Conservation (phyloP, 2,888 invertebrate species). For the Elysia crispata region DNA sequence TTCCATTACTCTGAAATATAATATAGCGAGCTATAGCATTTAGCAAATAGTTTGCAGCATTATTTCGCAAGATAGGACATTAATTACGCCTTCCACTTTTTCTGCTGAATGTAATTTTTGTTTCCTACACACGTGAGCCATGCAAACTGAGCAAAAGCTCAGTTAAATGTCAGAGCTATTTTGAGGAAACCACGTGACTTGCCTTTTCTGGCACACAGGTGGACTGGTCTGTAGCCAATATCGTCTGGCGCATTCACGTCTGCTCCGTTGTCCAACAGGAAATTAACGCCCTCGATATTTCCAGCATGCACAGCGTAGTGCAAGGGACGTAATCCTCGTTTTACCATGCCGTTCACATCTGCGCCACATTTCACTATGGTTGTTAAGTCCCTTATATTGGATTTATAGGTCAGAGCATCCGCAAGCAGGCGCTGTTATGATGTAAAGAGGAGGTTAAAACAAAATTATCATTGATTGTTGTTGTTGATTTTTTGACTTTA, state of each 20-base stretch:
- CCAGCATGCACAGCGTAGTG: constrained; percentile 96
- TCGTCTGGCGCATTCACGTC: constrained; percentile 84
- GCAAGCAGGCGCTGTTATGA: constrained; percentile 87
- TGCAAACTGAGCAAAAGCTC: background rate
- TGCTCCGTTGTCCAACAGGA: constrained; percentile 84
- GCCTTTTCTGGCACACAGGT: constrained; percentile 93
- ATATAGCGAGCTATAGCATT: too few relatives aligned
- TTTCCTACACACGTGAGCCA: background rate
- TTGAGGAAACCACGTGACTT: constrained; percentile 69
- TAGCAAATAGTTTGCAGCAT: too few relatives aligned
- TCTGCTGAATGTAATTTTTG: too few relatives aligned
- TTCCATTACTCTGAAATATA: too few relatives aligned
- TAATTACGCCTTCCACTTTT: too few relatives aligned
- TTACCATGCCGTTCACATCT: constrained; percentile 86
- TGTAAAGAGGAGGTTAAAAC: background rate
- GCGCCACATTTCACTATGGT: constrained; percentile 89
- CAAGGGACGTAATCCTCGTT: constrained; percentile 90
- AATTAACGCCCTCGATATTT: constrained; percentile 85
- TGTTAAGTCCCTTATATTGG: constrained; percentile 90
- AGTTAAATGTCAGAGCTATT: background rate
- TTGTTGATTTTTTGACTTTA: background rate
- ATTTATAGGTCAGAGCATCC: constrained; percentile 92
- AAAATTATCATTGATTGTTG: constrained; percentile 16
- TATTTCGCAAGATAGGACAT: too few relatives aligned
- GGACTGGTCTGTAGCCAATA: constrained; percentile 93